A percentile compares a stretch with the other conserved stretches of the same genome.
These are phyloP conservation scores for Pseudachorutes palmiensis DNA, from an alignment of 1,140 invertebrate species.

Conservation along the genomic window DNA sequence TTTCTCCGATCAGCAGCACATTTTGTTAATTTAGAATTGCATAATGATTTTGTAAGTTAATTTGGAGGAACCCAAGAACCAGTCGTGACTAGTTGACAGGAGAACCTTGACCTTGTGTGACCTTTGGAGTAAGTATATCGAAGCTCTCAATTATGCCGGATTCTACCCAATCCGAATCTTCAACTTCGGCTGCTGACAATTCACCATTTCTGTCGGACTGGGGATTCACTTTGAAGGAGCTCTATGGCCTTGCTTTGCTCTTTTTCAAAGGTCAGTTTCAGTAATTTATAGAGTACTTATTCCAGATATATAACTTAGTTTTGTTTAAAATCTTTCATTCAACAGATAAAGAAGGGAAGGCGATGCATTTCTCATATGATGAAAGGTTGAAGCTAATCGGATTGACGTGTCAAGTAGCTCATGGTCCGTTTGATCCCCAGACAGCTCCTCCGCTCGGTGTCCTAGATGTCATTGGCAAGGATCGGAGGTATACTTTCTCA, in stretches of 20 bases:
- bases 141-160: too few species aligned
- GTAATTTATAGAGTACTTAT: too few species aligned
- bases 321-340: too few species aligned
- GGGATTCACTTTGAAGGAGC: constrained; percentile 62
- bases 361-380: constrained; percentile 85
- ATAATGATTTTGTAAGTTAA: too few species aligned
- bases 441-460: constrained; percentile 79
- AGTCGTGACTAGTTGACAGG: too few species aligned
- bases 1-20: too few species aligned
- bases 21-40: too few species aligned
- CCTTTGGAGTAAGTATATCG: too few species aligned
- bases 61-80: too few species aligned
- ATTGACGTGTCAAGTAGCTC: constrained; percentile 78
- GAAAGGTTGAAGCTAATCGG: constrained; percentile 86
- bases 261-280: constrained; percentile 85
- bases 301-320: too few species aligned
- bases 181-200: not conserved
- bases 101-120: too few species aligned
- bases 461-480: constrained; percentile 87
- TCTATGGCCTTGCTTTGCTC: constrained; percentile 74
- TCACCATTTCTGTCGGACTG: constrained; percentile 44
- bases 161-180: not conserved
- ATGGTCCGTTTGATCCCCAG: constrained; percentile 70
- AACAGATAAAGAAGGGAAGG: constrained; percentile 94
- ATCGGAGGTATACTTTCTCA: constrained; percentile 56